Percentiles rank a stretch among this genome's conserved stretches.
Conservation (phyloP, 2,888 invertebrate genomes). For the Ophion costatus region DNA sequence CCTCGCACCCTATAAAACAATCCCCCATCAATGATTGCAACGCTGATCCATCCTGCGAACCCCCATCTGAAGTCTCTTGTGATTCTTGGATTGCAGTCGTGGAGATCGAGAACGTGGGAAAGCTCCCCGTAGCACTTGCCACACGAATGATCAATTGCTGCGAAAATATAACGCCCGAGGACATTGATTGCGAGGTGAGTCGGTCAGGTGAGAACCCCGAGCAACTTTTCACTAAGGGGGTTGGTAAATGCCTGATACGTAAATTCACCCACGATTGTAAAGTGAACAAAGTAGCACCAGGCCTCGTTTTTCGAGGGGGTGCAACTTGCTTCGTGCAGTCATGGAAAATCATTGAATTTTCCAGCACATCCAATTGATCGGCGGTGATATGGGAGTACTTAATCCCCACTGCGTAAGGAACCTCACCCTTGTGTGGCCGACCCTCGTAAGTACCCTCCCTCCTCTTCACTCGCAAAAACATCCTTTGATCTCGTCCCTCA, state of each 20-base stretch:
- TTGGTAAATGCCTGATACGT: too few relatives aligned
- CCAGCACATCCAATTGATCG: constrained; percentile 70
- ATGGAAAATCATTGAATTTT: constrained; percentile 26
- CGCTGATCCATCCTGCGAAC: neutral
- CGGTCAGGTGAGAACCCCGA: neutral
- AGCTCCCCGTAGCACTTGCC: constrained; percentile 55
- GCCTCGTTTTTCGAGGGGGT: too few relatives aligned
- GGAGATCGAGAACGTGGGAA: constrained; percentile 66
- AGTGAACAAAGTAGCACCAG: too few relatives aligned
- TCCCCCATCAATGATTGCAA: too few relatives aligned
- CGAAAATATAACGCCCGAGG: constrained; percentile 66
- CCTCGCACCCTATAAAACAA: too few relatives aligned
- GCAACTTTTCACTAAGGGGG: too few relatives aligned
- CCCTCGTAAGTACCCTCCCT: constrained; percentile 62
- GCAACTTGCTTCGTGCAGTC: too few relatives aligned
- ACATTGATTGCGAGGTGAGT: constrained; percentile 68
- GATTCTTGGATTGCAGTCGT: constrained; percentile 66
- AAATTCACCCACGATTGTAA: too few relatives aligned
- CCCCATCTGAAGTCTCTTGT: too few relatives aligned
- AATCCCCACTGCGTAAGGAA: constrained; percentile 59
- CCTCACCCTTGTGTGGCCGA: constrained; percentile 69
- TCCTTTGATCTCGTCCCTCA: constrained; percentile 17
- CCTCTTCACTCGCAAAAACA: neutral
- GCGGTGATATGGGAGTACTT: constrained; percentile 67
- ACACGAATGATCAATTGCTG: constrained; percentile 70